A percentile compares a stretch with the other conserved stretches of the same genome.
phyloP scores from a whole-genome alignment of 2,113 vertebrate species.

The Eulacestoma nigropectus region DNA sequence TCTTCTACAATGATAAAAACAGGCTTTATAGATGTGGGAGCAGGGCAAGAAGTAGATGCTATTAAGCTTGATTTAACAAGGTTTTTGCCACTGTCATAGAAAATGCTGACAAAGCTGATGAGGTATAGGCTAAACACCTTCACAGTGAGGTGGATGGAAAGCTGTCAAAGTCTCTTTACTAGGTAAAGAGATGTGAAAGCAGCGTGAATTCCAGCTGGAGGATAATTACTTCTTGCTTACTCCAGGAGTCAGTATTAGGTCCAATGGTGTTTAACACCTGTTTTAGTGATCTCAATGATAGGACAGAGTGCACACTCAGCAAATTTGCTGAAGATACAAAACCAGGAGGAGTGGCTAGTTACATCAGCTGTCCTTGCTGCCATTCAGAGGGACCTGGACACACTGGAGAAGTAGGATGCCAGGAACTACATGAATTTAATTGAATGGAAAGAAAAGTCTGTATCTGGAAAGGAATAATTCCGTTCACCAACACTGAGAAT shows the following conservation, averaged over 20 bases:
- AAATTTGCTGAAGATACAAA: neutral
- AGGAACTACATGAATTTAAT: neutral
- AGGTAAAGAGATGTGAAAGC: neutral
- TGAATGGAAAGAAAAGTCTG: neutral
- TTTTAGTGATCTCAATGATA: neutral
- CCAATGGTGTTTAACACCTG: neutral
- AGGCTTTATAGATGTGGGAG: neutral
- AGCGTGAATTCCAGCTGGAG: neutral
- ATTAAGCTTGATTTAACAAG: neutral
- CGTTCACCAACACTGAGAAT: neutral
- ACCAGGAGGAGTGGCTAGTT: neutral
- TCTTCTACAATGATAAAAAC: neutral
- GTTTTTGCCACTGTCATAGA: neutral
- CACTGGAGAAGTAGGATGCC: neutral
- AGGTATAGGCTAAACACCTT: neutral
- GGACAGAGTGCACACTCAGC: neutral
- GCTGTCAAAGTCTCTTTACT: neutral
- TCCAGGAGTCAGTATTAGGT: neutral
- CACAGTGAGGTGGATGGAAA: neutral
- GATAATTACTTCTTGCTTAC: neutral
- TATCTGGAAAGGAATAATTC: neutral
- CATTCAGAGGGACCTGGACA: neutral
- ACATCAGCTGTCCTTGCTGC: neutral
- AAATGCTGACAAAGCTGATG: neutral
- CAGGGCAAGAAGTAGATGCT: neutral